Base-by-base conservation (phyloP, 2,113 vertebrate species). In the Pluvianellus socialis region DNA sequence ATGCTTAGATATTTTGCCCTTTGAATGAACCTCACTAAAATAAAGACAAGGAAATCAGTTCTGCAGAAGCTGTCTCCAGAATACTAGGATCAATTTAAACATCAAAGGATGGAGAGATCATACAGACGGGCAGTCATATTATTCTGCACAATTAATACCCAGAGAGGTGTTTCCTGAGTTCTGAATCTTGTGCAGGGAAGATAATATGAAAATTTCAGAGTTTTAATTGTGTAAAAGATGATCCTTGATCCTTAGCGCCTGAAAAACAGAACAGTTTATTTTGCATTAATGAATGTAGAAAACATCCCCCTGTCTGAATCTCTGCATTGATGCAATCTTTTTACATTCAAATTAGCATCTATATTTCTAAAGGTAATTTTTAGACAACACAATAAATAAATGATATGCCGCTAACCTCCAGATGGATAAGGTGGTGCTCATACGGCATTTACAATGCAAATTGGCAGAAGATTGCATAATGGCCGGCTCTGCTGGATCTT, bases 1-100 rank as follows among this genome's bases (percentile, higher is more conserved):
- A 96, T 96, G 95, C 97, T 97, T 94, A 94, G 79, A 83, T 96
- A 97, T 96, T 98, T 87, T 98, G 98, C 98, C 98, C 98, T 98
- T 97, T 96, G 96, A 97, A 96, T 98, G 98, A 99, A 98, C 98
- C 92, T 94, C 72, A 33, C 94, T 97, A 90, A 98, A 97, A 96
- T 91, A 92, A 94, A 94, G 92, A 88, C 89, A 95, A 97, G 96
- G 86, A 93, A 98, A 97, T 98, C 96, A 49, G 96, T 75, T 90
- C 94, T 95, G 96, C 95, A 95, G 93, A 97, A 98, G 88, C 93
- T 91, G 88, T 93, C 86, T 92, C 86, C 89, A 93, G 94, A 96
- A 97, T 79, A 93, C 79, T 45, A 93, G 96, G 96, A 97, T 93
- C 84, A 85, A 90, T 93, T 93, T 92, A 86, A 81, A 84, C 75